Evolutionary conservation across 2,113 vertebrate species (phyloP).

Genomic region (Coryphaenoides rupestris): DNA sequence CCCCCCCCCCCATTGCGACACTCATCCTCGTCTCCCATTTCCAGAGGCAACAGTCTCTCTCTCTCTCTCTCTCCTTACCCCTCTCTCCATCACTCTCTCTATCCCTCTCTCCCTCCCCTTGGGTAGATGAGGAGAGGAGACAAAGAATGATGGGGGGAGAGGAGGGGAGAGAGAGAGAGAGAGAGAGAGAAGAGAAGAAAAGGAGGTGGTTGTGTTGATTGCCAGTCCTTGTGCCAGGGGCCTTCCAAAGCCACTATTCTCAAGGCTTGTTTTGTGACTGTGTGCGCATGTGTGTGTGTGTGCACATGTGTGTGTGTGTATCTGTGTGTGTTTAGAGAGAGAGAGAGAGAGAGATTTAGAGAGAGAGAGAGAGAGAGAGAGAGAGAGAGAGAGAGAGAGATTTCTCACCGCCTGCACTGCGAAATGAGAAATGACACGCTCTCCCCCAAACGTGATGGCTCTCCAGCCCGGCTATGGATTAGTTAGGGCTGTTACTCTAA

Average conservation of each 20-base stretch:
- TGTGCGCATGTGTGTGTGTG: no score
- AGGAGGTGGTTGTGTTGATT: conserved; percentile 40
- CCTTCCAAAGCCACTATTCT: conserved; percentile 52
- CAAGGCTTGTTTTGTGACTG: conserved; percentile 44
- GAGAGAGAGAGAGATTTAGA: no score
- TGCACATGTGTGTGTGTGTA: no score
- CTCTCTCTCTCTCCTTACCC: no score
- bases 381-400: no score
- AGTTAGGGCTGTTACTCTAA: conserved; percentile 67
- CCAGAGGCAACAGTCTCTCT: conserved; percentile 29
- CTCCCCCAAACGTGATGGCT: conserved; percentile 42
- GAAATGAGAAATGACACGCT: conserved; percentile 58
- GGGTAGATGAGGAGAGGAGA: conserved; percentile 18
- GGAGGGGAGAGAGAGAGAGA: not conserved
- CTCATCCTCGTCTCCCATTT: conserved; percentile 32
- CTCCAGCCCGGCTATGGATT: conserved; percentile 54
- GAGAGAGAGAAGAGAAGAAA: conserved; percentile 4
- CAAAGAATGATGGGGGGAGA: conserved; percentile 6
- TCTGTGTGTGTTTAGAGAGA: no score
- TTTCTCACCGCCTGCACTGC: conserved; percentile 32
- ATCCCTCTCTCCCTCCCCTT: conserved; percentile 25
- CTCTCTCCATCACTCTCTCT: conserved; percentile 1
- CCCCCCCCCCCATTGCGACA: not conserved
- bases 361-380: no score
- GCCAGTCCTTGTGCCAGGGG: conserved; percentile 38